These are phyloP conservation scores for Muscicapa striata DNA, from an alignment of 2,797 vertebrate species.

Conservation along the genomic window DNA sequence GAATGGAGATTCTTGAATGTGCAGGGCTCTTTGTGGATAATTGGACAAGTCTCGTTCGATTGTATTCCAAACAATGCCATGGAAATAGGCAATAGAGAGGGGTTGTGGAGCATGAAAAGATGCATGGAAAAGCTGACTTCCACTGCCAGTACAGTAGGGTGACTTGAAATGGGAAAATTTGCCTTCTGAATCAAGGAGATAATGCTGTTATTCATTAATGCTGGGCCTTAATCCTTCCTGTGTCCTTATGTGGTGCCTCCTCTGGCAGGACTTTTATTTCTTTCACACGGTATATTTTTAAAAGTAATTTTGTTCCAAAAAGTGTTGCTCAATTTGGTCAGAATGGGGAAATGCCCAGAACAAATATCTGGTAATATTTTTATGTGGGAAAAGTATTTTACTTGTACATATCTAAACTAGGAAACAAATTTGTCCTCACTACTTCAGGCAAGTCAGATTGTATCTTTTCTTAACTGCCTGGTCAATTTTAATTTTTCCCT, in stretches of 20 bases:
- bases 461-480: neutral
- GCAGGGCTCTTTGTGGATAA: neutral
- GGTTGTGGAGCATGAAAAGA: neutral
- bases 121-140: neutral
- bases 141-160: neutral
- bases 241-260: neutral
- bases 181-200: neutral
- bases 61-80: neutral
- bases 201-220: neutral
- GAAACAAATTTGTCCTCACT: neutral
- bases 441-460: neutral
- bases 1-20: neutral
- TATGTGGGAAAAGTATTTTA: neutral
- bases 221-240: neutral
- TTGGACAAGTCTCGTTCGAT: neutral
- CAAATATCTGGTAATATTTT: neutral
- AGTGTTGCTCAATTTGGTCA: neutral
- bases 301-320: neutral
- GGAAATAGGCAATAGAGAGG: neutral
- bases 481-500: neutral
- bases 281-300: rapidly evolving
- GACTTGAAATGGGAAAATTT: neutral
- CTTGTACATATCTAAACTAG: neutral
- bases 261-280: neutral
- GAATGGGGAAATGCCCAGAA: neutral